Base-by-base conservation (phyloP, 2,797 vertebrate genomes). In the Alcedo quadribrachys region DNA sequence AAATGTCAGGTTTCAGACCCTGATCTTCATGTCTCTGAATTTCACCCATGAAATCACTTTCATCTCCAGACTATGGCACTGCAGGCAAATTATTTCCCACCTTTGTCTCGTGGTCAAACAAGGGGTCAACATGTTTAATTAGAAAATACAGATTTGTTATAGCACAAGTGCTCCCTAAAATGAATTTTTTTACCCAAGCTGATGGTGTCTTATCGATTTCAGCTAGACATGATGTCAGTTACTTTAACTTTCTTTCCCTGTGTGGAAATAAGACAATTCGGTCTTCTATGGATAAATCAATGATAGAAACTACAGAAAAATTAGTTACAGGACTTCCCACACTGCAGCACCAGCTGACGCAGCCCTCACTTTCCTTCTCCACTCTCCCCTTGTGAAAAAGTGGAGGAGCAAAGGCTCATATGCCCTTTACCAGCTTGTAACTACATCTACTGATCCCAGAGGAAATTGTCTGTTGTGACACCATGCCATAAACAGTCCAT, bases 401-500 rank as follows among this genome's bases (percentile, higher is more conserved):
- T 6, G 30, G 46, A 68, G 20, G 11, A 66, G 21, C 5, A 33
- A 16, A 8, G 8, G 5, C 53, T 16, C 0, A 1, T 28, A 25
- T 3, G 1, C 2, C 3, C 3, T 9, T 65, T 83, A 13, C 21
- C 24, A 71, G 4, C 14, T 30, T 53, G 5, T 6, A 63, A n/a
- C 21, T 11, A 48, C 19, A 63, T 7, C 18, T 21, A 9, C 35
- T 5, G 35, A 66, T 14, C 18, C 2, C 0, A 4, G 17, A 43
- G 25, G 46, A 82, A 69, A 48, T 14, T 0, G 5, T 10, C 12
- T 27, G 24, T 55, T 19, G 13, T 15, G 61, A 19, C 15, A 77
- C 21, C 21, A 40, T 70, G 24, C 10, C 32, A 14, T 45, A 45
- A 69, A 18, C 3, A 12, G 13, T 40, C 25, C 0, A 0, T 66